Conservation (phyloP, 2,113 vertebrate species). For the Platycercus adscitus region DNA sequence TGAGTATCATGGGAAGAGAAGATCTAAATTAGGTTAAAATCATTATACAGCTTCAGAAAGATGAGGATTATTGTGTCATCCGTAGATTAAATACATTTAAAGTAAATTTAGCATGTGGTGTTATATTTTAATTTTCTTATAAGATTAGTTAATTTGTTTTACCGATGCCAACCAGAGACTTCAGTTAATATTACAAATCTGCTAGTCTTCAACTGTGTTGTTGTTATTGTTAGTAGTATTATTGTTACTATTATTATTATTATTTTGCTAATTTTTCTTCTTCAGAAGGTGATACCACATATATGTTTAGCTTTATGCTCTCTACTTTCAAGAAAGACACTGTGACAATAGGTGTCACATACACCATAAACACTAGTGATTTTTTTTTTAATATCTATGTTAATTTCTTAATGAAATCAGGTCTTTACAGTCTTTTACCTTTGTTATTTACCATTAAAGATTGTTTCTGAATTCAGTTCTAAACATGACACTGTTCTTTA, state of each 20-base stretch:
- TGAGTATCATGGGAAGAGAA: neutral
- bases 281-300: neutral
- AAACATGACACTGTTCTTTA: neutral
- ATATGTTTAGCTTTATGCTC: neutral
- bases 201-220: neutral
- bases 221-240: neutral
- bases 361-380: neutral
- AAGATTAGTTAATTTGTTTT: neutral
- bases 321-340: neutral
- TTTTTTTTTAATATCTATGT: neutral
- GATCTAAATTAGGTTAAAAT: neutral
- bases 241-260: neutral
- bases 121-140: neutral
- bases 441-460: neutral
- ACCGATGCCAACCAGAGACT: constrained; percentile 32
- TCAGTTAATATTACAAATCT: constrained; percentile 43
- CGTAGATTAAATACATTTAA: neutral
- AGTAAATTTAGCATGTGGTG: neutral
- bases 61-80: neutral
- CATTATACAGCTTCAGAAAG: neutral
- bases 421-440: neutral
- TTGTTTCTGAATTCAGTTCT: neutral
- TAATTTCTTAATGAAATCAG: neutral
- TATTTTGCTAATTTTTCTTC: neutral
- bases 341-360: neutral